Percentiles rank a stretch among this genome's conserved stretches.
These are phyloP conservation scores for Microplitis manilae DNA, from an alignment of 2,888 invertebrate genomes.

Conservation along the genomic window DNA sequence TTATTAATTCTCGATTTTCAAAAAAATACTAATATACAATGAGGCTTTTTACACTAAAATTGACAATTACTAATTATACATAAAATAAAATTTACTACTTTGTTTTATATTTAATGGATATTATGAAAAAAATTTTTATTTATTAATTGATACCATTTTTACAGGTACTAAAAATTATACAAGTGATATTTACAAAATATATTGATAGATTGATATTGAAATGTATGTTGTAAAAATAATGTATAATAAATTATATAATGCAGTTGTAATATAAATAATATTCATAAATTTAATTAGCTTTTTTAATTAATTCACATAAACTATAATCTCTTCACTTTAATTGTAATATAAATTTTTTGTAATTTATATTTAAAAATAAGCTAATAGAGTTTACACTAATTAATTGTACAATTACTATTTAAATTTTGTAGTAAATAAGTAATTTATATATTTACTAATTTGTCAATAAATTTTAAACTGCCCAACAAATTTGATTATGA, in stretches of 20 bases:
- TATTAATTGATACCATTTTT: not conserved
- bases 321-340: too few species aligned
- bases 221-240: slow-evolving; percentile 38
- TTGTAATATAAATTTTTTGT: too few species aligned
- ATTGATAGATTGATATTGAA: slow-evolving; percentile 14
- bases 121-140: not conserved
- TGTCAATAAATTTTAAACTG: too few species aligned
- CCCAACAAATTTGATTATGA: too few species aligned
- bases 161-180: not conserved
- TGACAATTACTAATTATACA: not conserved
- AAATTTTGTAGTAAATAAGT: too few species aligned
- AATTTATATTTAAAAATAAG: too few species aligned
- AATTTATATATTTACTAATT: too few species aligned
- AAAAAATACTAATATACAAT: not conserved
- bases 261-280: slow-evolving; percentile 40
- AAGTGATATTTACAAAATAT: not conserved
- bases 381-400: too few species aligned
- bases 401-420: too few species aligned
- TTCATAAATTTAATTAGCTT: slow-evolving; percentile 5
- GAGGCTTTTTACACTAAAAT: not conserved
- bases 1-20: not conserved
- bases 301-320: not conserved
- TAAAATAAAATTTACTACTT: too few species aligned
- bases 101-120: not conserved
- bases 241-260: slow-evolving; percentile 44